phyloP scores from a whole-genome alignment of 1,140 invertebrate genomes.

The Bathynomus jamesi region DNA sequence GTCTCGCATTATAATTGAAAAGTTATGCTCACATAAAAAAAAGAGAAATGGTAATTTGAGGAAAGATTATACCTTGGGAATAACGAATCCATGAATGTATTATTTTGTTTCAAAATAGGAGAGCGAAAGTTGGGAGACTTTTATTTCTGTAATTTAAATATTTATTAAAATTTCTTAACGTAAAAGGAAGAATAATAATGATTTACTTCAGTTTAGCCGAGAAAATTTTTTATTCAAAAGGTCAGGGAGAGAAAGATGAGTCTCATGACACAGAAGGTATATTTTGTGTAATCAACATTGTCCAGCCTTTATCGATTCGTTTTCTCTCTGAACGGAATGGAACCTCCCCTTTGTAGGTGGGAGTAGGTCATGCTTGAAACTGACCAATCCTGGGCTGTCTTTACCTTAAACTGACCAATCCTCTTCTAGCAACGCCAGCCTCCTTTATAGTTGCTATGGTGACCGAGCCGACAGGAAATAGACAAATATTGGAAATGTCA shows the following conservation, averaged over 20 bases:
- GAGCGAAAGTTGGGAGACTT: no score
- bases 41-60: no score
- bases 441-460: constrained; percentile 28
- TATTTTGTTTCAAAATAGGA: no score
- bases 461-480: constrained; percentile 38
- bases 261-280: neutral
- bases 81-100: no score
- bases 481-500: constrained; percentile 39
- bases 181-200: no score
- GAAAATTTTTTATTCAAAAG: neutral
- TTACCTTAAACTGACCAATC: neutral
- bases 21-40: no score
- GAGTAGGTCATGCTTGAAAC: neutral
- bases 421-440: neutral
- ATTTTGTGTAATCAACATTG: neutral
- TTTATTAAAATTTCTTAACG: no score
- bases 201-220: no score
- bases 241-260: neutral
- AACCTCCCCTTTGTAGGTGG: neutral
- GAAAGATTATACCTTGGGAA: no score
- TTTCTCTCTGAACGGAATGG: neutral
- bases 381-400: neutral
- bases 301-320: neutral
- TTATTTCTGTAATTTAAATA: no score
- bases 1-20: no score